phyloP scores from a whole-genome alignment of 2,797 vertebrate species.

The Merluccius polli region DNA sequence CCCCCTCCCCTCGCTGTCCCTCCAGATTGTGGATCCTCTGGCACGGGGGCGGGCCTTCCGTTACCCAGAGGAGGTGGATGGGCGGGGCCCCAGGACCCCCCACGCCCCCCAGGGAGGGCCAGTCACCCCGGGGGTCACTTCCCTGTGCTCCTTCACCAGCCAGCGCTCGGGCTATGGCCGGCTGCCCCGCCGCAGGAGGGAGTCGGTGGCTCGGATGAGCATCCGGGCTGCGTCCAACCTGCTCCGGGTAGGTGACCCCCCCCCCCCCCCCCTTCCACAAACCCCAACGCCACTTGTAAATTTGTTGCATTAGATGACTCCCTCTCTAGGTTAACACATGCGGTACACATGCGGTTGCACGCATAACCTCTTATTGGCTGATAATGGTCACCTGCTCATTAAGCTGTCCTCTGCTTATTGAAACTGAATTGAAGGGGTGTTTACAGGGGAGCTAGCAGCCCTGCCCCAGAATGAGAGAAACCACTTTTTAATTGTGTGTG shows the following conservation, averaged over 20 bases:
- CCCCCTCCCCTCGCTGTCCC: not conserved
- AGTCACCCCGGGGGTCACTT: constrained; percentile 80
- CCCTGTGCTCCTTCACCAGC: constrained; percentile 87
- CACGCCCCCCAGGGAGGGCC: constrained; percentile 70
- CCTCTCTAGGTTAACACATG: not conserved
- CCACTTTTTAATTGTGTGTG: too few species aligned
- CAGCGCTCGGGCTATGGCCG: constrained; percentile 78
- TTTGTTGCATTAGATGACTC: not conserved
- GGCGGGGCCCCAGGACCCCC: constrained; percentile 74
- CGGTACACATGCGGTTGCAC: not conserved
- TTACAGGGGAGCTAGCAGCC: too few species aligned
- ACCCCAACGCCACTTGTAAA: not conserved
- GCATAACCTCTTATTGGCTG: not conserved
- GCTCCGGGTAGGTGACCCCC: constrained; percentile 70
- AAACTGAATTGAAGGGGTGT: not conserved
- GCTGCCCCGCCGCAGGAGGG: constrained; percentile 82
- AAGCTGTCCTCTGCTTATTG: not conserved
- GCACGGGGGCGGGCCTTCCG: constrained; percentile 90
- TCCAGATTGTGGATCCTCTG: constrained; percentile 89
- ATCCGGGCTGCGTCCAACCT: constrained; percentile 88
- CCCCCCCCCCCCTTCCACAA: not conserved
- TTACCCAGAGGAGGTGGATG: constrained; percentile 79
- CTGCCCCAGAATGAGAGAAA: too few species aligned
- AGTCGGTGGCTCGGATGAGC: constrained; percentile 94
- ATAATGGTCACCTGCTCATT: not conserved